A percentile compares a stretch with the other conserved stretches of the same genome.
Evolutionary conservation across 1,140 invertebrate genomes (phyloP).

Genomic region (Aricia agestis): DNA sequence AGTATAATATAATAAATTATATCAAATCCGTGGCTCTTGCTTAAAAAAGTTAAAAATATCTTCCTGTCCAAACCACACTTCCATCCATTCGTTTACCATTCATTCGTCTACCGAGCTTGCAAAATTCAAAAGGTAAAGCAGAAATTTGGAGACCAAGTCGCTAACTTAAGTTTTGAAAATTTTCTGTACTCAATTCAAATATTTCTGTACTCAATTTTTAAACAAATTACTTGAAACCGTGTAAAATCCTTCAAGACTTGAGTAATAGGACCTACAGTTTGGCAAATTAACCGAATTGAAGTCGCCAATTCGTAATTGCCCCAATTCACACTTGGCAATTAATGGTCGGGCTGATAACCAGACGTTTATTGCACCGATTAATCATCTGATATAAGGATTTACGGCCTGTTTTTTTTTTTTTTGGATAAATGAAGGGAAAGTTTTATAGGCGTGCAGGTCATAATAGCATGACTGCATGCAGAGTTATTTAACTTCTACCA

Average conservation of each 20-base stretch:
- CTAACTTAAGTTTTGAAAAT: too few species aligned
- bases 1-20: too few species aligned
- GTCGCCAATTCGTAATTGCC: not conserved
- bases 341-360: not conserved
- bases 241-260: not conserved
- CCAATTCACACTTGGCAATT: slow-evolving; percentile 1
- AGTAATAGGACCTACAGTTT: not conserved
- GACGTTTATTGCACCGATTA: not conserved
- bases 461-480: not conserved
- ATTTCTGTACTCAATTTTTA: not conserved
- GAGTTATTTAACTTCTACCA: too few species aligned
- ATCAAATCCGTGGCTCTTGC: too few species aligned
- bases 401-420: not conserved
- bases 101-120: too few species aligned
- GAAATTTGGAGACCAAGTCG: too few species aligned
- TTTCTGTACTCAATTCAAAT: too few species aligned
- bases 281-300: not conserved
- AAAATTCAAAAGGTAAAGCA: too few species aligned
- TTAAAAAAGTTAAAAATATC: too few species aligned
- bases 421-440: not conserved
- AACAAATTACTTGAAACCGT: not conserved
- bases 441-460: not conserved
- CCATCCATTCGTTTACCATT: too few species aligned
- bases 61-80: too few species aligned
- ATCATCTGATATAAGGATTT: not conserved